These are phyloP conservation scores for Anguilla pacifica DNA, from an alignment of 2,797 vertebrate species.

Conservation along the genomic window DNA sequence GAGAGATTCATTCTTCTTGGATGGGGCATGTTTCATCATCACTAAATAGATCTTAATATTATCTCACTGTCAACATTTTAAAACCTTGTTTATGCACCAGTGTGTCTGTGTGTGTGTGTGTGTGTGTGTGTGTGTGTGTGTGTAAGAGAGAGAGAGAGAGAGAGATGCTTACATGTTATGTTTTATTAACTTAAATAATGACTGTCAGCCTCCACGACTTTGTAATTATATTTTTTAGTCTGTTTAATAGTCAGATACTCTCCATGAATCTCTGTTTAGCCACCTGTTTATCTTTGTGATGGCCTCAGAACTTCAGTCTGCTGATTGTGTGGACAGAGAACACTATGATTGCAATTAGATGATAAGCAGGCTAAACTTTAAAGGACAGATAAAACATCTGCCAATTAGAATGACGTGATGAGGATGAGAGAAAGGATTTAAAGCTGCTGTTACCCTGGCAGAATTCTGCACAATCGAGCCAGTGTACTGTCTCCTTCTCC, in stretches of 20 bases:
- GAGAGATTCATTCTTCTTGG: constrained; percentile 12
- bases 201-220: not conserved
- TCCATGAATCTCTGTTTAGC: constrained; percentile 23
- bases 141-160: too few relatives aligned
- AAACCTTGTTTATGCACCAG: constrained; percentile 5
- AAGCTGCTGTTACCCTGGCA: not conserved
- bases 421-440: constrained; percentile 24
- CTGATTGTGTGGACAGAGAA: constrained; percentile 2
- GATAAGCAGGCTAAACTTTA: constrained; percentile 7
- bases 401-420: constrained; percentile 24
- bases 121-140: not conserved
- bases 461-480: constrained; percentile 3
- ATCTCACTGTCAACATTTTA: not conserved
- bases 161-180: not conserved
- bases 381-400: constrained; percentile 26
- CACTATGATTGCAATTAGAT: constrained; percentile 25
- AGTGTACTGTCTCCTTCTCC: constrained; percentile 22
- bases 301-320: constrained; percentile 20
- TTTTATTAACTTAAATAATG: not conserved
- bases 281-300: constrained; percentile 34
- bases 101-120: not conserved
- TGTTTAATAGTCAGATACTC: constrained; percentile 7
- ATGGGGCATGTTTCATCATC: not conserved
- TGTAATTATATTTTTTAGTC: not conserved
- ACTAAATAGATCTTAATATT: constrained; percentile 24